These are phyloP conservation scores for Rana temporaria DNA, from an alignment of 2,113 vertebrate genomes.

Conservation along the genomic window DNA sequence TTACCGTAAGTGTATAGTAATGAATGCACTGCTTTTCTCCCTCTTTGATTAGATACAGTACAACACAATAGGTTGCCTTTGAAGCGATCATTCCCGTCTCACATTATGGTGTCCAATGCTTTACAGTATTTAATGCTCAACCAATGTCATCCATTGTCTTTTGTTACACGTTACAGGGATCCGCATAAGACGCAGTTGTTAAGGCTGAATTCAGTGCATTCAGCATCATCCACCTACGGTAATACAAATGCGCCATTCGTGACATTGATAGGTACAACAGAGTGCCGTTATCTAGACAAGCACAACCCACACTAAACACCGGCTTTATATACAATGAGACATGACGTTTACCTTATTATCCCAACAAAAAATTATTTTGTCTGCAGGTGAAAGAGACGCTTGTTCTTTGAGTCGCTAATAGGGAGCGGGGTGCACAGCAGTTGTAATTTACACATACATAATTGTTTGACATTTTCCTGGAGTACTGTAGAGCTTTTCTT, in stretches of 20 bases:
- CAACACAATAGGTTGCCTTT: too few relatives aligned
- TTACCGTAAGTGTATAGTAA: not conserved
- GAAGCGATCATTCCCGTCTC: too few relatives aligned
- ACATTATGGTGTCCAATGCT: too few relatives aligned
- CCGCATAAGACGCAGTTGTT: too few relatives aligned
- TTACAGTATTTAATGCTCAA: too few relatives aligned
- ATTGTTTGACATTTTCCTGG: conserved; percentile 55
- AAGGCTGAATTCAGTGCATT: too few relatives aligned
- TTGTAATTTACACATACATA: conserved; percentile 50
- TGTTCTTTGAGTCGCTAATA: conserved; percentile 52
- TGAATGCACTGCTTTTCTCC: too few relatives aligned
- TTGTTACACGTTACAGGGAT: too few relatives aligned
- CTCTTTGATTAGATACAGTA: too few relatives aligned
- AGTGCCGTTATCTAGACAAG: not conserved
- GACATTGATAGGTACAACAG: conserved; percentile 25
- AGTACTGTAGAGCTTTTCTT: conserved; percentile 49
- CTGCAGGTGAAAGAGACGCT: conserved; percentile 47
- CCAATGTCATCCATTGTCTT: too few relatives aligned
- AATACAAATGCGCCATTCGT: not conserved
- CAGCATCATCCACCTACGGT: not conserved
- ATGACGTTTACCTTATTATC: conserved; percentile 50
- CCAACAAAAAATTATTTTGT: conserved; percentile 51
- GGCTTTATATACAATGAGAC: not conserved
- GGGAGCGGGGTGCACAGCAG: conserved; percentile 41
- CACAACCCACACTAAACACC: not conserved